These are phyloP conservation scores for Pseudomyrmex dendroicus DNA, from an alignment of 1,140 invertebrate species.

Conservation along the genomic window DNA sequence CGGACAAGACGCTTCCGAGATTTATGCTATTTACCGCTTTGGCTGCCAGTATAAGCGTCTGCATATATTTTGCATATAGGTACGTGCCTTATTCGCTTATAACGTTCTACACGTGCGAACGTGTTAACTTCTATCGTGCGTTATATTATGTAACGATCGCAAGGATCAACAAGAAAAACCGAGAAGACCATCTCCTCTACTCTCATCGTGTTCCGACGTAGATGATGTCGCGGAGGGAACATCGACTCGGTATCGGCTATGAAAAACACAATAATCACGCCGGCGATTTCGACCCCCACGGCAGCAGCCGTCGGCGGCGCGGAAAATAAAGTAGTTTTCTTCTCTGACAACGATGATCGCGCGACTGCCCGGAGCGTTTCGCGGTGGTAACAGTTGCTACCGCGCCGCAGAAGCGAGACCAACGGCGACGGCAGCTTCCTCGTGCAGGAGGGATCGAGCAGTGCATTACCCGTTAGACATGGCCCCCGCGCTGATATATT, in stretches of 20 bases:
- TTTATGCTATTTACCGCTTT: conserved; percentile 44
- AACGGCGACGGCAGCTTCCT: conserved; percentile 64
- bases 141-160: neutral
- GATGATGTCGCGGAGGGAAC: conserved; percentile 5
- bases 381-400: conserved; percentile 32
- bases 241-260: conserved; percentile 42
- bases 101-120: no score
- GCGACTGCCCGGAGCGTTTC: conserved; percentile 67
- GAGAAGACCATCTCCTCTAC: neutral
- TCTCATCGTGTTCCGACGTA: neutral
- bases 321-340: conserved; percentile 76
- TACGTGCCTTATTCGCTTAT: neutral
- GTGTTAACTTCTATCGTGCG: neutral
- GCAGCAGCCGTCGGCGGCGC: conserved; percentile 34
- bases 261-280: conserved; percentile 49
- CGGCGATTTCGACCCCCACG: conserved; percentile 39
- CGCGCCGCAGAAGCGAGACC: conserved; percentile 10
- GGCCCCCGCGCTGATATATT: conserved; percentile 83
- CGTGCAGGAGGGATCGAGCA: conserved; percentile 73
- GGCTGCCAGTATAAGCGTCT: conserved; percentile 26
- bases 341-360: conserved; percentile 71
- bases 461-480: conserved; percentile 84
- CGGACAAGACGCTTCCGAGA: conserved; percentile 41
- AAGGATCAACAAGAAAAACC: conserved; percentile 19
- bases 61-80: conserved; percentile 13